Evolutionary conservation across 1,140 invertebrate genomes (phyloP), one percentile per base, ranked within the genome.

Genomic region (Lepidotrigona ventralis): DNA sequence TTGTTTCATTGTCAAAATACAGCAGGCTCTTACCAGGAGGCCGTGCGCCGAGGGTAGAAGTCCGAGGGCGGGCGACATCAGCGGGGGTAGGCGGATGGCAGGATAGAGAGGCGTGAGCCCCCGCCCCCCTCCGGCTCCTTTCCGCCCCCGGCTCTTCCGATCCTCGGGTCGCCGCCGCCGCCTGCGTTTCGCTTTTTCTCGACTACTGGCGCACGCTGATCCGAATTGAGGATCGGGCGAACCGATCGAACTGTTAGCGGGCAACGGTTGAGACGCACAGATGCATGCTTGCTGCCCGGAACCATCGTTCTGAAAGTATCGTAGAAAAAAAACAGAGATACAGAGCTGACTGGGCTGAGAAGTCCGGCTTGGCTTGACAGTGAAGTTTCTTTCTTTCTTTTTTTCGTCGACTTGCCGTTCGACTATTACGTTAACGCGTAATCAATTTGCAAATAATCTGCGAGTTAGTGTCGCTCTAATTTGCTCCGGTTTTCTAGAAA

Each of bases 41-140:
- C 94, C 91, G 92, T 93, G 92, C 92, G 94, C 93, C 92, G 94
- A 94, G 93, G 93, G 90, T 91, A 94, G 93, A 93, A 94, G 93
- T 92, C 93, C 93, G 93, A 94, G 93, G 94, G 93, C 93, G 93
- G 94, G 91, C 88, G 94, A 92, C 93, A 94, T 93, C 93, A 93
- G 90, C 91, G 93, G 92, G 92, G 93, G 92, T 91, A 94, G 93
- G 92, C 92, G 93, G 91, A 93, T 91, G 89, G 92, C 90, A 91
- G 93, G 91, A 90, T 92, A 92, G 91, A 92, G 90, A 91, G 93
- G 93, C 90, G 92, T 92, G 90, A 93, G 91, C 90, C 90, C 92
- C 92, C 93, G 93, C 92, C 92, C 93, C 92, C 92, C 92, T 91
- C 91, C 93, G 88, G 90, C 89, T 89, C 91, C 92, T 89, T 92